Conservation (phyloP, 2,888 invertebrate species). For the Epinotia demarniana region DNA sequence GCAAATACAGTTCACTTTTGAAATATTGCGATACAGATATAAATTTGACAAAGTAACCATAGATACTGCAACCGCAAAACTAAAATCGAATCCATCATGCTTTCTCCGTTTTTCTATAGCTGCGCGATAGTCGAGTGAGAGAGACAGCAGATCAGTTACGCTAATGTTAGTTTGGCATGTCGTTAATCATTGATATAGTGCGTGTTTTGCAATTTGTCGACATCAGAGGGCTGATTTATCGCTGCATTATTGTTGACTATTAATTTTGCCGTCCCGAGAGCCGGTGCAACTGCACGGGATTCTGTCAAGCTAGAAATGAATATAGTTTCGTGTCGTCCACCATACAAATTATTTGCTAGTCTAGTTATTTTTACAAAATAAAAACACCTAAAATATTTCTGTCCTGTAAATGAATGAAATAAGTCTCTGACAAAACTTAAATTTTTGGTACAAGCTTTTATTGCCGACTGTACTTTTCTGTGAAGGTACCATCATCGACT, state of each 20-base stretch:
- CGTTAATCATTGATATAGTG: conserved; percentile 44
- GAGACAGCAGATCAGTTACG: conserved; percentile 29
- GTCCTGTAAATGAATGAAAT: no score
- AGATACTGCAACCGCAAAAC: conserved; percentile 18
- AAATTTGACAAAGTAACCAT: neutral
- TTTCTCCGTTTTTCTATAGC: neutral
- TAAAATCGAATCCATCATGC: conserved; percentile 21
- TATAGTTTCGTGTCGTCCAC: neutral
- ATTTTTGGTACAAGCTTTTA: no score
- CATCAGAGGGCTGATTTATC: conserved; percentile 41
- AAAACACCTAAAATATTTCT: no score
- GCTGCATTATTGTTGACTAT: conserved; percentile 42
- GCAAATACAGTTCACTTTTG: conserved; percentile 7
- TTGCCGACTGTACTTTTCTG: no score
- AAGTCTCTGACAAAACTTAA: no score
- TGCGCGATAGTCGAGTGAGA: conserved; percentile 5
- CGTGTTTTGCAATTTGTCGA: conserved; percentile 46
- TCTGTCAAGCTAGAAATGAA: conserved; percentile 13
- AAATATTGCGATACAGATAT: conserved; percentile 6
- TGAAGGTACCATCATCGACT: no score
- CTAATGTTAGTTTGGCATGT: conserved; percentile 47
- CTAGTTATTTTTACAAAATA: neutral
- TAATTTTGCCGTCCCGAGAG: conserved; percentile 35
- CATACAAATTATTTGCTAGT: neutral
- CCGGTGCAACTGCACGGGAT: conserved; percentile 24